phyloP scores from a whole-genome alignment of 2,113 vertebrate species.

The Nannobrachium achirus region DNA sequence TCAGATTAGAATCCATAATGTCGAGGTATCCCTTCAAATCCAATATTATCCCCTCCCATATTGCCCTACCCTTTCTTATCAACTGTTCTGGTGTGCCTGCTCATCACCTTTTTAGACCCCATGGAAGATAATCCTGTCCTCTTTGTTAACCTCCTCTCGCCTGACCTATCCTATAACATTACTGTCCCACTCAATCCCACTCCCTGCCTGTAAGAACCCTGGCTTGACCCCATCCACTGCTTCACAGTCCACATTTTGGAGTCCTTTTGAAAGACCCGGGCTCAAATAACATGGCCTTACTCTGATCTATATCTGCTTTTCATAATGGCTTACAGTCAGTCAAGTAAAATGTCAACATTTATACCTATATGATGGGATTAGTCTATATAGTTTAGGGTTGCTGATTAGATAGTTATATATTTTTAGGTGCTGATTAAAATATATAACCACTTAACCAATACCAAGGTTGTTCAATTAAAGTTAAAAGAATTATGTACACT shows the following conservation, averaged over 20 bases:
- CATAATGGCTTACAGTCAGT: too few relatives aligned
- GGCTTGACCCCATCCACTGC: constrained; percentile 3
- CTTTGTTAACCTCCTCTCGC: not conserved
- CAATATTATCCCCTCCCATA: not conserved
- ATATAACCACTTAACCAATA: too few relatives aligned
- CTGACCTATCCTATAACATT: constrained; percentile 7
- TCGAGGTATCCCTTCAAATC: constrained; percentile 51
- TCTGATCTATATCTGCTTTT: too few relatives aligned
- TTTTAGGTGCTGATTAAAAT: too few relatives aligned
- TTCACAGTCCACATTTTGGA: constrained; percentile 17
- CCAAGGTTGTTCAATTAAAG: too few relatives aligned
- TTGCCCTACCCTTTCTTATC: not conserved
- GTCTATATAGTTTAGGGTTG: too few relatives aligned
- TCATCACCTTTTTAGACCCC: not conserved
- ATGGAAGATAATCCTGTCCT: constrained; percentile 5
- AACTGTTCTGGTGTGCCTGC: constrained; percentile 13
- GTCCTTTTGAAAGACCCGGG: constrained; percentile 7
- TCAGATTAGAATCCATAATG: constrained; percentile 4
- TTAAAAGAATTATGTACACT: too few relatives aligned
- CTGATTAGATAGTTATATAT: too few relatives aligned
- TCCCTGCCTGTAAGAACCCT: not conserved
- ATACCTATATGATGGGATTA: too few relatives aligned
- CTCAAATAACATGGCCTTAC: constrained; percentile 14
- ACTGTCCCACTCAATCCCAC: not conserved
- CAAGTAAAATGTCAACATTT: too few relatives aligned